Percentiles rank a stretch among this genome's conserved stretches.
phyloP scores from a whole-genome alignment of 2,797 vertebrate genomes.

The Anomalospiza imberbis region DNA sequence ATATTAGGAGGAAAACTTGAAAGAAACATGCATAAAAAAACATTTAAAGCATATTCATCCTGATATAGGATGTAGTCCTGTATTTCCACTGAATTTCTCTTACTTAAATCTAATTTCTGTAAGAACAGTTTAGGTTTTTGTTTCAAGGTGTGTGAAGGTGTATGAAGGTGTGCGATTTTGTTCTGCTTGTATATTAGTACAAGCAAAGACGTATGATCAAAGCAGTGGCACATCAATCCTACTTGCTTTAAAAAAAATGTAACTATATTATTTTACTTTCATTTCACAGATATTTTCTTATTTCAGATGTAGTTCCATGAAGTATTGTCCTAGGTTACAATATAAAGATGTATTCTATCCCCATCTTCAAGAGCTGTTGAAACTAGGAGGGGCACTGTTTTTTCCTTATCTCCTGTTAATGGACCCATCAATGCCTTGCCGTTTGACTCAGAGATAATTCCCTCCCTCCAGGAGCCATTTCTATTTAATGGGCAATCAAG shows the following conservation, averaged over 20 bases:
- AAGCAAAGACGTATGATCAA: background rate
- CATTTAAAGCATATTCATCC: background rate
- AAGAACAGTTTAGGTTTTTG: background rate
- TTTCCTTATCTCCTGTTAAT: too few relatives aligned
- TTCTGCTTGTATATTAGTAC: background rate
- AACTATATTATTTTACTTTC: background rate
- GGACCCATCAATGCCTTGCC: too few relatives aligned
- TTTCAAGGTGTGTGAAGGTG: background rate
- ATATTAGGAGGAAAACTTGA: fast-evolving
- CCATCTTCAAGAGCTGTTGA: too few relatives aligned
- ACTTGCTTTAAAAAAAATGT: background rate
- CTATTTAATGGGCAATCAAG: too few relatives aligned
- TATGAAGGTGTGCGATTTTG: background rate
- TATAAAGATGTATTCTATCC: too few relatives aligned
- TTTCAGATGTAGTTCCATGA: background rate
- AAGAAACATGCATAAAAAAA: background rate
- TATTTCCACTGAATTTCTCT: background rate
- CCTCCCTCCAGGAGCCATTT: too few relatives aligned
- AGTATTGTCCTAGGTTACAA: too few relatives aligned
- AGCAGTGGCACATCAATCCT: background rate
- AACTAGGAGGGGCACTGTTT: too few relatives aligned
- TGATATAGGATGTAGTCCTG: fast-evolving
- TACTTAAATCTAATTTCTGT: background rate
- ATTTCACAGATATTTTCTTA: background rate
- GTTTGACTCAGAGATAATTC: too few relatives aligned